Percentiles rank a stretch among this genome's conserved stretches.
These are phyloP conservation scores for Ennomos quercinarius DNA, from an alignment of 2,888 invertebrate genomes.

Conservation along the genomic window DNA sequence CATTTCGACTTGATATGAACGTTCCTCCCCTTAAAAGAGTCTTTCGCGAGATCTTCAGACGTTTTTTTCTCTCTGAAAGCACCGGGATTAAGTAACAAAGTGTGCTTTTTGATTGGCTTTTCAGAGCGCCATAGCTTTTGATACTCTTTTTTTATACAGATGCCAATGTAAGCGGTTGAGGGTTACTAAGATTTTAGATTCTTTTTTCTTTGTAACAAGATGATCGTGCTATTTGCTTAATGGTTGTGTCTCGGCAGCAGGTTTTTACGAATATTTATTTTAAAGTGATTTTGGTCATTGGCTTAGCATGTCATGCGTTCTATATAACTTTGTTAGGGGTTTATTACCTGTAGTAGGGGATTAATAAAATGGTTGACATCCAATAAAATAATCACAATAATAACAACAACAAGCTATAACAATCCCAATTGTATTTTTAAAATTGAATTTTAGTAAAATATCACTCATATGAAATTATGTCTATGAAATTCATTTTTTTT, in stretches of 20 bases:
- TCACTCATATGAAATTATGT: too few relatives aligned
- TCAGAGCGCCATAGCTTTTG: constrained; percentile 47
- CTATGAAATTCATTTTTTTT: too few relatives aligned
- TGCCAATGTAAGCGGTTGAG: constrained; percentile 12
- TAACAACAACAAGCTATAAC: too few relatives aligned
- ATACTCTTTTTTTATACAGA: constrained; percentile 37
- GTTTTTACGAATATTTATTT: too few relatives aligned
- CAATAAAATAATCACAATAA: too few relatives aligned
- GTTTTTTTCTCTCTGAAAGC: constrained; percentile 60
- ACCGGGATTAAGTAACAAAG: constrained; percentile 68
- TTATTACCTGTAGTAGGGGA: too few relatives aligned
- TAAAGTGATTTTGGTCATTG: too few relatives aligned
- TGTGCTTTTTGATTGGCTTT: constrained; percentile 64
- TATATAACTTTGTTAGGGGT: too few relatives aligned
- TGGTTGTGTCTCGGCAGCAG: neutral
- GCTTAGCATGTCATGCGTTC: too few relatives aligned
- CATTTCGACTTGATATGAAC: constrained; percentile 73
- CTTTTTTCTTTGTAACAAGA: neutral
- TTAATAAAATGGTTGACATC: too few relatives aligned
- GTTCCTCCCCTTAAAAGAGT: constrained; percentile 62
- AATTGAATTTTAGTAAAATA: too few relatives aligned
- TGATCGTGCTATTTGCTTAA: neutral
- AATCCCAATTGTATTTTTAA: too few relatives aligned
- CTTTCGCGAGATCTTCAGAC: constrained; percentile 59
- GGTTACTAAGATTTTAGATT: constrained; percentile 1